Evolutionary conservation across 2,797 vertebrate species (phyloP), one percentile per base, ranked within the genome.

Genomic region (Dromococcyx pavoninus): DNA sequence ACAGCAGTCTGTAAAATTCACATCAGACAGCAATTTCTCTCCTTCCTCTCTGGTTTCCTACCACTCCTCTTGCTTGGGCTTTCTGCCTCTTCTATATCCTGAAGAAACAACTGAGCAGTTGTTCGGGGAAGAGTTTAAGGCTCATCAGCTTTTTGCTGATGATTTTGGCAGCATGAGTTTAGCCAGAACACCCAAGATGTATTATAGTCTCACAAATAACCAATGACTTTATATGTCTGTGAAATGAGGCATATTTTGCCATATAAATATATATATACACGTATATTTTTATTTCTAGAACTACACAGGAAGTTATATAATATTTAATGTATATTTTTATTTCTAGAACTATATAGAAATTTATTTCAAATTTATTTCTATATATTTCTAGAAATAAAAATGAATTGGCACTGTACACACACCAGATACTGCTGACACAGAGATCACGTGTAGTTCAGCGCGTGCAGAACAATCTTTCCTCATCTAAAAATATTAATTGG

Each of bases 111-210:
- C 76, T 11, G 43, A 86, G 56, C 70, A 92, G 85, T 86, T 95
- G 82, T 94, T 66, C 51, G 53, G 32, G 73, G 56, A 56, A 81
- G 97, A 86, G 72, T 93, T 93, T 65, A 95, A 95, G 85, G 92
- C 86, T 95, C 91, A 89, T 89, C 79, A 81, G 79, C 60, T 88
- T 93, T 96, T 82, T 94, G 89, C 92, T 96, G 95, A 95, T 85
- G 53, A 43, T 76, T 91, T 93, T 96, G 91, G 94, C 95, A 96
- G 88, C 76, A 48, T 46, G 11, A 44, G 39, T 48, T 78, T 39
- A 88, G 66, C n/a, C 79, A 94, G 93, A 95, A 96, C 94, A 96
- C 95, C 94, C 95, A 97, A 96, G 92, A 94, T 71, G 82, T 88
- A 66, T 65, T 88, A 66, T 8, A 61, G 60, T 60, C 61, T 92